Evolutionary conservation across 2,113 vertebrate genomes (phyloP).

Genomic region (Quiscalus mexicanus): DNA sequence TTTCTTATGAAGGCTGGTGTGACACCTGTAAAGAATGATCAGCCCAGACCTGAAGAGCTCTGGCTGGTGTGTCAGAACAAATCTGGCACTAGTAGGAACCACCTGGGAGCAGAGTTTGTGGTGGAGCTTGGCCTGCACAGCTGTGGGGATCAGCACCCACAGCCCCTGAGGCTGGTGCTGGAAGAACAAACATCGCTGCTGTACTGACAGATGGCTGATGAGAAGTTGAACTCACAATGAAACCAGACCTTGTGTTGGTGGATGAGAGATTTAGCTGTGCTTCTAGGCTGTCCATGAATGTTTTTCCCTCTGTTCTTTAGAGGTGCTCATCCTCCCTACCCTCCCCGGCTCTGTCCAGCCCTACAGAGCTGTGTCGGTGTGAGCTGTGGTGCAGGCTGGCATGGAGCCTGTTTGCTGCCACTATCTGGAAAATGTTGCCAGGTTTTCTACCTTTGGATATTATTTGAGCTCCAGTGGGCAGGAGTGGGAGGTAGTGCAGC

Average conservation of each 20-base stretch:
- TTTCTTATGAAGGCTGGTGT: not conserved
- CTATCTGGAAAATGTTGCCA: not conserved
- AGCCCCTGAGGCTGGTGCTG: not conserved
- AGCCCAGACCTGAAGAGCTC: not conserved
- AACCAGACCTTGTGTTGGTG: not conserved
- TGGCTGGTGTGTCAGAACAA: not conserved
- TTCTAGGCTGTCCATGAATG: not conserved
- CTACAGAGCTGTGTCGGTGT: fast-evolving
- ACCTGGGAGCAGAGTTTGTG: not conserved
- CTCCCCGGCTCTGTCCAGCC: not conserved
- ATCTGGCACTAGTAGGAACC: not conserved
- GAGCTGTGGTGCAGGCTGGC: not conserved
- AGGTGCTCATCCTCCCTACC: not conserved
- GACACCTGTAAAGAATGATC: not conserved
- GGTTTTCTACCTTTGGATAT: not conserved
- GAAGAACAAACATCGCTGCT: not conserved
- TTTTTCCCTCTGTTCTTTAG: not conserved
- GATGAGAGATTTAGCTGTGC: not conserved
- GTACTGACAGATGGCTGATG: not conserved
- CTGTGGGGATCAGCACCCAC: not conserved
- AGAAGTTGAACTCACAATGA: not conserved
- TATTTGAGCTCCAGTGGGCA: not conserved
- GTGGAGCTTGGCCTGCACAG: not conserved
- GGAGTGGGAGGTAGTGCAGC: not conserved
- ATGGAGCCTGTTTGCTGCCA: not conserved